Conservation (phyloP, 2,797 vertebrate genomes). For the Channallabes apus region DNA sequence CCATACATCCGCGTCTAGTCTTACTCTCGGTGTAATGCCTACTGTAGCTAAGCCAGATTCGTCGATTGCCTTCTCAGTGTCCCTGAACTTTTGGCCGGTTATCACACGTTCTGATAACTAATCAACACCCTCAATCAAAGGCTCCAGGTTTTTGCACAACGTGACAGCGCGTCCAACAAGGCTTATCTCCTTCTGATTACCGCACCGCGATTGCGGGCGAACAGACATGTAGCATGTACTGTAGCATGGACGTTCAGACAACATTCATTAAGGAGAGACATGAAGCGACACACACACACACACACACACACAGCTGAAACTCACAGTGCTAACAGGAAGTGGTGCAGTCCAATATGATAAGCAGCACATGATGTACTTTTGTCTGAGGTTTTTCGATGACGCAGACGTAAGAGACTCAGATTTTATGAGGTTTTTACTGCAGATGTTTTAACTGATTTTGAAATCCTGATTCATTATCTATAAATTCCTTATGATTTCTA, state of each 20-base stretch:
- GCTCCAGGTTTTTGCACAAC: not conserved
- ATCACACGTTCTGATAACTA: slow-evolving; percentile 22
- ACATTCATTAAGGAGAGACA: not conserved
- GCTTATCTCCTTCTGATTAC: slow-evolving; percentile 1
- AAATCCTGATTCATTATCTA: no score
- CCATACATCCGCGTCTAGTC: not conserved
- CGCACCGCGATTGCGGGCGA: not conserved
- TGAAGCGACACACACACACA: no score
- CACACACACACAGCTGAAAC: not conserved
- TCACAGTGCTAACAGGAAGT: not conserved
- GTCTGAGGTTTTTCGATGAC: not conserved
- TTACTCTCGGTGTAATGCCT: not conserved
- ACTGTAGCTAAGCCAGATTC: not conserved
- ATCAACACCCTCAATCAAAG: slow-evolving; percentile 3
- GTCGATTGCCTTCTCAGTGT: not conserved
- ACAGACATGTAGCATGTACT: not conserved
- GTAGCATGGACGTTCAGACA: not conserved
- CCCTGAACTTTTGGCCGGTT: slow-evolving; percentile 37
- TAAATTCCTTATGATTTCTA: not conserved
- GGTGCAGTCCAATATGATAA: not conserved
- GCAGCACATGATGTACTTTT: not conserved
- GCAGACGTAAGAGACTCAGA: not conserved
- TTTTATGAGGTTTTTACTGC: not conserved
- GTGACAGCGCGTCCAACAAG: not conserved
- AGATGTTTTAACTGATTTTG: no score